Evolutionary conservation across 2,888 invertebrate genomes (phyloP).

Genomic region (Ophion costatus): DNA sequence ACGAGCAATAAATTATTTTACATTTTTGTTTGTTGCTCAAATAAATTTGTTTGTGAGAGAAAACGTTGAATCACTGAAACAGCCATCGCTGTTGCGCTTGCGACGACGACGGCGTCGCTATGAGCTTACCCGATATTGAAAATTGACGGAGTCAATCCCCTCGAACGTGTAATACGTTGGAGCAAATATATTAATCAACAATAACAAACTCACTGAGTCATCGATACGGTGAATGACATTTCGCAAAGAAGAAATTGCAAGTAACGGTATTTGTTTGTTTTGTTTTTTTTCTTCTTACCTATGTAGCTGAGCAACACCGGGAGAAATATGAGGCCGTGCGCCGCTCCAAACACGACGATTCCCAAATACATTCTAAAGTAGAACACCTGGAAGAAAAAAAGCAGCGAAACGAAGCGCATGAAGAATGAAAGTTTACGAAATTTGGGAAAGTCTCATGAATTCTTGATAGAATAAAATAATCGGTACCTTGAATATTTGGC

Average conservation of each 20-base stretch:
- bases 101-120: too few species aligned
- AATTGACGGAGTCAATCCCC: neutral
- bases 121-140: neutral
- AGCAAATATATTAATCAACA: slow-evolving; percentile 13
- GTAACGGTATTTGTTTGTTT: neutral
- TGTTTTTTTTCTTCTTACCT: slow-evolving; percentile 87
- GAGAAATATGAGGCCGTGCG: slow-evolving; percentile 98
- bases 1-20: too few species aligned
- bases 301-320: slow-evolving; percentile 98
- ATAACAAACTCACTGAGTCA: slow-evolving; percentile 1
- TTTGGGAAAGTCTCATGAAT: neutral
- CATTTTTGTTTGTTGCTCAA: too few species aligned
- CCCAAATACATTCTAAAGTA: slow-evolving; percentile 99
- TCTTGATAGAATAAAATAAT: neutral
- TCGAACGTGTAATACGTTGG: neutral
- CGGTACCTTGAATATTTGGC: slow-evolving; percentile 94
- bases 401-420: slow-evolving; percentile 9
- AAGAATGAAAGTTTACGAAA: neutral
- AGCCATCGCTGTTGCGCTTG: too few species aligned
- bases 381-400: slow-evolving; percentile 88
- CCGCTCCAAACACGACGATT: slow-evolving; percentile 98
- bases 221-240: neutral
- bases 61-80: too few species aligned
- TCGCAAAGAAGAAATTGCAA: neutral
- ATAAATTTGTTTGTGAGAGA: too few species aligned